These are phyloP conservation scores for Hippocampus kuda DNA, from an alignment of 2,797 vertebrate species.

Conservation along the genomic window DNA sequence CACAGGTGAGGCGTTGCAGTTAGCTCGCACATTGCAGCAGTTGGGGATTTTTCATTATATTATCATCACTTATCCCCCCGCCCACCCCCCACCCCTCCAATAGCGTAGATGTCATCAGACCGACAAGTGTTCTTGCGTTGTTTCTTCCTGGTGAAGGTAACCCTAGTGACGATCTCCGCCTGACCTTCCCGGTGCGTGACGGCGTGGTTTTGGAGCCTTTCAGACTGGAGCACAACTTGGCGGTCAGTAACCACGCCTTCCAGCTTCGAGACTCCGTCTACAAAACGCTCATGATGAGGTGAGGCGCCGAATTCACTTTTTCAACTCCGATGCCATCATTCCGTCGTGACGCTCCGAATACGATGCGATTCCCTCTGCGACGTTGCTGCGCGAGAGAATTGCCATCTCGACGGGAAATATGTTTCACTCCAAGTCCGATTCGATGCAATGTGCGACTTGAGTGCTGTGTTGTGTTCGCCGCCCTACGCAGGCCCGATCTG, in stretches of 20 bases:
- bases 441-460: background rate
- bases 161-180: constrained; percentile 79
- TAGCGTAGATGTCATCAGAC: too few relatives aligned
- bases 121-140: too few relatives aligned
- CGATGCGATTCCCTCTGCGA: too few relatives aligned
- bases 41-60: too few relatives aligned
- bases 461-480: background rate
- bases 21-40: too few relatives aligned
- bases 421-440: too few relatives aligned
- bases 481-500: constrained; percentile 75
- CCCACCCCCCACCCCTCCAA: too few relatives aligned
- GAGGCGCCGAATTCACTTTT: background rate
- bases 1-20: constrained; percentile 54
- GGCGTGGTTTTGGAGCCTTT: constrained; percentile 89
- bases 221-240: constrained; percentile 88
- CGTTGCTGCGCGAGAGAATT: too few relatives aligned
- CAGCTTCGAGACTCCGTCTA: constrained; percentile 86
- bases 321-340: too few relatives aligned
- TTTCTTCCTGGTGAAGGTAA: constrained; percentile 54
- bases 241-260: constrained; percentile 90
- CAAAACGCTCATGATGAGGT: constrained; percentile 88
- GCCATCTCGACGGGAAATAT: too few relatives aligned
- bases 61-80: too few relatives aligned
- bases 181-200: constrained; percentile 86
- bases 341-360: too few relatives aligned